A percentile compares a stretch with the other conserved stretches of the same genome.
Evolutionary conservation across 2,888 invertebrate genomes (phyloP).

Genomic region (Dicranocentrus wangi): DNA sequence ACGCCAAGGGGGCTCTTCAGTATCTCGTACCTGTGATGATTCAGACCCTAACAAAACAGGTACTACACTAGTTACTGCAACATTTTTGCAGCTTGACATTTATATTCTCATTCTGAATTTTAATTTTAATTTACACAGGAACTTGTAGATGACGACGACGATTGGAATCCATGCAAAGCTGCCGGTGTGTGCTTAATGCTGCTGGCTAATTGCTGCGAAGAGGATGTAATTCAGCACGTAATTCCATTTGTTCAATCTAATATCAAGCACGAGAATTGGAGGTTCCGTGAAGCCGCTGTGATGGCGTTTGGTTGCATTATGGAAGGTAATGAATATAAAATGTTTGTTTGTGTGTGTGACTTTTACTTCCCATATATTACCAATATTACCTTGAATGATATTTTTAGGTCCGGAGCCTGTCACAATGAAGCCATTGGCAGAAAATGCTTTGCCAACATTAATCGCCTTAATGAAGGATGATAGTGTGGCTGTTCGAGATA

Average conservation of each 20-base stretch:
- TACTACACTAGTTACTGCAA: no score
- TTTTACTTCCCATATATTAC: neutral
- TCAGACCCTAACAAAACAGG: constrained; percentile 94
- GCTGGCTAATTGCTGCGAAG: constrained; percentile 96
- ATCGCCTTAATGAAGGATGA: constrained; percentile 95
- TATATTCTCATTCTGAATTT: no score
- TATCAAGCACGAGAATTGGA: constrained; percentile 94
- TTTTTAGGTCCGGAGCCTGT: constrained; percentile 81
- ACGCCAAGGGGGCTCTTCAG: constrained; percentile 98
- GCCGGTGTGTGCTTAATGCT: constrained; percentile 99
- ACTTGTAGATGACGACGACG: constrained; percentile 97
- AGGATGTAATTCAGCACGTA: constrained; percentile 95
- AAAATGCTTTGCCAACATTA: constrained; percentile 96
- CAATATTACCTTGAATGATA: neutral
- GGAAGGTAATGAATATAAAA: constrained; percentile 70
- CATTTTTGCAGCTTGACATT: no score
- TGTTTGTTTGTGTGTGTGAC: no score
- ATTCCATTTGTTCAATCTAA: constrained; percentile 96
- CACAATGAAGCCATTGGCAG: constrained; percentile 92
- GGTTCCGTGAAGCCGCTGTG: constrained; percentile 94
- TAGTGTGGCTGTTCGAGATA: constrained; percentile 95
- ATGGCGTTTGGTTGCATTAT: constrained; percentile 91
- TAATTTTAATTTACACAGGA: no score
- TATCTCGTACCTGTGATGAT: constrained; percentile 95
- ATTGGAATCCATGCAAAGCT: constrained; percentile 99